Evolutionary conservation across 2,888 invertebrate species (phyloP).

Genomic region (Clostera curtula): DNA sequence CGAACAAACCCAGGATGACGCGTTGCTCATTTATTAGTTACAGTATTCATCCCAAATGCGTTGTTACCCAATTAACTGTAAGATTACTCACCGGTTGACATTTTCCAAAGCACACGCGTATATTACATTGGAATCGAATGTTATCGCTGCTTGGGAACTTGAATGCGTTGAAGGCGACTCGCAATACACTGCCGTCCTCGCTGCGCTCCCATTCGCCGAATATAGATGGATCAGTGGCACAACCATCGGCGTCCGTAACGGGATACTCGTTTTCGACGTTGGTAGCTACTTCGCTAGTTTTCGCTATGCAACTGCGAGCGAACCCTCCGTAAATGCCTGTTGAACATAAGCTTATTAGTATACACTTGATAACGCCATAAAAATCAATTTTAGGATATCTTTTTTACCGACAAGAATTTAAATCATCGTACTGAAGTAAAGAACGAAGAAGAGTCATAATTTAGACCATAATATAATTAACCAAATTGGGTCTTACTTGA

Average conservation of each 20-base stretch:
- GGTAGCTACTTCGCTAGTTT: slow-evolving; percentile 86
- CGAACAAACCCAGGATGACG: too few species aligned
- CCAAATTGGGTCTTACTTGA: slow-evolving; percentile 79
- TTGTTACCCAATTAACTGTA: too few species aligned
- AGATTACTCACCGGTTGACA: slow-evolving; percentile 87
- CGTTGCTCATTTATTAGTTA: too few species aligned
- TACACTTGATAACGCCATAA: too few species aligned
- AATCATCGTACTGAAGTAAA: too few species aligned
- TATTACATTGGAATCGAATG: slow-evolving; percentile 96
- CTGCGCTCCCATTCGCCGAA: slow-evolving; percentile 96
- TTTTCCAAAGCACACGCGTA: slow-evolving; percentile 94
- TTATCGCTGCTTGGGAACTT: slow-evolving; percentile 97
- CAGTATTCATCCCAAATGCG: too few species aligned
- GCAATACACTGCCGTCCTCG: slow-evolving; percentile 86
- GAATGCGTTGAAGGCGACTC: slow-evolving; percentile 94
- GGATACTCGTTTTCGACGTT: slow-evolving; percentile 92
- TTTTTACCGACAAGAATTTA: too few species aligned
- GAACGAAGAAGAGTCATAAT: too few species aligned
- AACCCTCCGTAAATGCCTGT: slow-evolving; percentile 94
- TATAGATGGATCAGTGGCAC: slow-evolving; percentile 93
- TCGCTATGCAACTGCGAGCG: slow-evolving; percentile 93
- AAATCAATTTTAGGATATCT: neutral
- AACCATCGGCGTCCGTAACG: slow-evolving; percentile 95
- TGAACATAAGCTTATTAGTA: too few species aligned
- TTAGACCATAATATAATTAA: too few species aligned